Conservation (phyloP, 2,113 vertebrate species). For the Mustelus asterias region DNA sequence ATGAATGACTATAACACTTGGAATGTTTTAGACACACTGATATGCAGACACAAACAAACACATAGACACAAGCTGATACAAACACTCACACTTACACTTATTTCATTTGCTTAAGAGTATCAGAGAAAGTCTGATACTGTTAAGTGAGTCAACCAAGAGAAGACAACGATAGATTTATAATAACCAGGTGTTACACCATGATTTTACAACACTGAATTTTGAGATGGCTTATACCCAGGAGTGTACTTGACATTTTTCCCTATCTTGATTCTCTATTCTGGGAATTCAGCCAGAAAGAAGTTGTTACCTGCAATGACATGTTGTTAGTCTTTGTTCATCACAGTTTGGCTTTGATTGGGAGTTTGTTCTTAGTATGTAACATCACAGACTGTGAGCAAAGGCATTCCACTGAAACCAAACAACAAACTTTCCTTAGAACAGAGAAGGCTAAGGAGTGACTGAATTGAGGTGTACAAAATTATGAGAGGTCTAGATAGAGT, state of each 20-base stretch:
- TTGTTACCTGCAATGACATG: not conserved
- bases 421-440: not conserved
- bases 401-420: not conserved
- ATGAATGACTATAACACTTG: not conserved
- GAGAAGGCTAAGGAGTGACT: too few species aligned
- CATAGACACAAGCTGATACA: not conserved
- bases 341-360: not conserved
- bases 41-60: not conserved
- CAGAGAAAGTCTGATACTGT: too few species aligned
- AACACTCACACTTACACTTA: slow-evolving; percentile 8
- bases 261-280: not conserved
- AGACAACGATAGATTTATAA: slow-evolving; percentile 32
- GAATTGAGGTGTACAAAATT: too few species aligned
- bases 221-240: not conserved
- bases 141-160: not conserved
- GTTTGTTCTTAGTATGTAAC: not conserved
- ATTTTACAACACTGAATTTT: not conserved
- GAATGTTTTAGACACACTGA: not conserved
- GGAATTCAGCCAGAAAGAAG: not conserved
- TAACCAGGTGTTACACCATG: slow-evolving; percentile 39
- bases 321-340: not conserved
- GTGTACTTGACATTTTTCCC: not conserved
- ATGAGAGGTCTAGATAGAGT: too few species aligned
- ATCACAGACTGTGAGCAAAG: not conserved
- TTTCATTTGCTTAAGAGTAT: not conserved